Conservation (phyloP, 2,888 invertebrate genomes). For the Chironomus tentans region DNA sequence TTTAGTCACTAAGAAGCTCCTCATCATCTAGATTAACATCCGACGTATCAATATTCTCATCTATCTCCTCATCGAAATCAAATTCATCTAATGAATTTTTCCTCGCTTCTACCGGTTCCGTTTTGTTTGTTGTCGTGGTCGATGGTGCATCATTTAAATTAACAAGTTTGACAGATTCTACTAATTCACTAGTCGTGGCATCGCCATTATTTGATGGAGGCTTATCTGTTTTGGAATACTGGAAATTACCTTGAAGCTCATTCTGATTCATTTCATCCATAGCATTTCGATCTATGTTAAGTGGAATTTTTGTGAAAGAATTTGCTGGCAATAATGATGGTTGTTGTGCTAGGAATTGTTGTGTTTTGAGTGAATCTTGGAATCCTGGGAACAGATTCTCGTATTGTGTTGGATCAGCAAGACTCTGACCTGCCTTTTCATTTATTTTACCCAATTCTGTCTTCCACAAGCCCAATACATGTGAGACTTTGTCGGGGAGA, state of each 20-base stretch:
- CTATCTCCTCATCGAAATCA: slow-evolving; percentile 68
- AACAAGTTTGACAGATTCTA: slow-evolving; percentile 12
- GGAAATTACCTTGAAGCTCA: slow-evolving; percentile 46
- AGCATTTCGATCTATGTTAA: slow-evolving; percentile 59
- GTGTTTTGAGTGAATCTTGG: slow-evolving; percentile 59
- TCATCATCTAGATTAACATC: slow-evolving; percentile 68
- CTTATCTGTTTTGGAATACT: slow-evolving; percentile 33
- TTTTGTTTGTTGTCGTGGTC: slow-evolving; percentile 26
- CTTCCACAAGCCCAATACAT: slow-evolving; percentile 82
- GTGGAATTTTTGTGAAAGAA: slow-evolving; percentile 46
- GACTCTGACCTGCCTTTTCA: slow-evolving; percentile 84
- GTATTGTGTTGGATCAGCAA: slow-evolving; percentile 92
- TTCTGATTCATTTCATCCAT: slow-evolving; percentile 60
- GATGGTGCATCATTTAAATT: slow-evolving; percentile 6
- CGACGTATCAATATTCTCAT: slow-evolving; percentile 67
- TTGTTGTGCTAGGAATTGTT: slow-evolving; percentile 49
- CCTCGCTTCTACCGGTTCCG: slow-evolving; percentile 32
- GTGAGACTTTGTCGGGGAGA: slow-evolving; percentile 82
- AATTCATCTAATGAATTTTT: slow-evolving; percentile 41
- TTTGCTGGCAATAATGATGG: slow-evolving; percentile 47
- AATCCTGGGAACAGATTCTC: slow-evolving; percentile 92
- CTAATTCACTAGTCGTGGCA: slow-evolving; percentile 19
- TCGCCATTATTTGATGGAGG: background rate
- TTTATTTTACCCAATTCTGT: slow-evolving; percentile 67
- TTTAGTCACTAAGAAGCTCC: slow-evolving; percentile 54